Evolutionary conservation across 2,113 vertebrate genomes (phyloP), one percentile per base, ranked within the genome.

Genomic region (Gorsachius goisagi): DNA sequence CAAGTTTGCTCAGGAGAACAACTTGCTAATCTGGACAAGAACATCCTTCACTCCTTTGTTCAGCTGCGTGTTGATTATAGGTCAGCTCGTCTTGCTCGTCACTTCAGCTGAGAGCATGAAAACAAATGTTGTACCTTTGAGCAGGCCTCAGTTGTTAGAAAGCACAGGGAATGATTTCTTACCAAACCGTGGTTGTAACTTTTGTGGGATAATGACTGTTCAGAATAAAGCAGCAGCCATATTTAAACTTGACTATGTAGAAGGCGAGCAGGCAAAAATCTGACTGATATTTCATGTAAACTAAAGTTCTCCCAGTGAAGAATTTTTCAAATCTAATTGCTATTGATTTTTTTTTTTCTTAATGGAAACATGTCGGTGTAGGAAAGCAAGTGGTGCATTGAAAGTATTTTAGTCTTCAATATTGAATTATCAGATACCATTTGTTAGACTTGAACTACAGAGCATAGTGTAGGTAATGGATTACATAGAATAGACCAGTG

Each of bases 1-100:
- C 99, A 99, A 97, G 99, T 99, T 83, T 99, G 99, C 97, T 99
- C 99, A 49, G 99, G 99, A 85, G 99, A 99, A 96, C 99, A 99
- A 84, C 99, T 99, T 93, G 99, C 99, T 96, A 99, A 99, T 95
- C 98, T 99, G 98, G 99, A 99, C 98, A 99, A 99, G 95, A 99
- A 99, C 98, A 99, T 99, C 90, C 99, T 99, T 89, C 99, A 99
- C 90, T 99, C 99, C 97, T 99, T 99, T 55, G 99, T 99, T 95
- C 99, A 99, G 98, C 99, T 99, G 60, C 97, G 99, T 93, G 99
- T 98, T 41, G 99, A 99, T 98, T 99, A 99, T 98, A 99, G 99
- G 94, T 98, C 99, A 80, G 97, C 99, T 80, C 99, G 99, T 96
- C 99, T 99, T 64, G 99, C 98, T 90, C 99, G 99, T 88, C 99